phyloP scores from a whole-genome alignment of 1,140 invertebrate genomes.

The Leptinotarsa undecemlineata region DNA sequence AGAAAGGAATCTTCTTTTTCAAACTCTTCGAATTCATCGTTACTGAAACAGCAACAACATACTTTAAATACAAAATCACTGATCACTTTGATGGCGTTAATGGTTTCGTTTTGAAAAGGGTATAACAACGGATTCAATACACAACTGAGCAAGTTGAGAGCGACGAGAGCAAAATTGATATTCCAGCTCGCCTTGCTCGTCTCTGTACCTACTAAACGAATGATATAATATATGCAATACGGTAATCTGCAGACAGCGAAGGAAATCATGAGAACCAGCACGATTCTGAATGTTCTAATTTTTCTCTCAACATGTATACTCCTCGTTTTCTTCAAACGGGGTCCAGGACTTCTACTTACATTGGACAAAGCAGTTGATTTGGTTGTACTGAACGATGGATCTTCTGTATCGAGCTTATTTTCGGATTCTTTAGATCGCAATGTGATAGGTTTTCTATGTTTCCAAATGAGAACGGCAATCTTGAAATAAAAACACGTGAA shows the following conservation, averaged over 20 bases:
- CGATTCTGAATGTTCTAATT: conserved; percentile 59
- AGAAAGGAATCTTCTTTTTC: conserved; percentile 48
- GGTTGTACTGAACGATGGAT: conserved; percentile 13
- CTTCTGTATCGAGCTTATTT: conserved; percentile 15
- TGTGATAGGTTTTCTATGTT: conserved; percentile 47
- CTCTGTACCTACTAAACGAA: conserved; percentile 53
- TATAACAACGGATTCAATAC: conserved; percentile 63
- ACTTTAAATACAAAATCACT: conserved; percentile 43
- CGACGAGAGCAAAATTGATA: conserved; percentile 56
- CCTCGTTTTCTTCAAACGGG: conserved; percentile 31
- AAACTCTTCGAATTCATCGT: conserved; percentile 50
- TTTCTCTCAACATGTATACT: conserved; percentile 55
- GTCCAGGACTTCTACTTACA: conserved; percentile 29
- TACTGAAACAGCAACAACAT: conserved; percentile 49
- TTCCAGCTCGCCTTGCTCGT: conserved; percentile 51
- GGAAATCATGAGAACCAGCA: conserved; percentile 59
- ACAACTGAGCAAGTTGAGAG: conserved; percentile 58
- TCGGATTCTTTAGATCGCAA: neutral
- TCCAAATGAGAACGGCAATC: conserved; percentile 60
- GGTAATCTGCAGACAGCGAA: conserved; percentile 61
- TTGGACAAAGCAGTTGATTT: conserved; percentile 7
- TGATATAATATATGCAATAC: conserved; percentile 58
- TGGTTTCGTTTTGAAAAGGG: conserved; percentile 60
- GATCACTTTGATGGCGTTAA: conserved; percentile 41
- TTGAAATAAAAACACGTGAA: conserved; percentile 61